These are phyloP conservation scores for Axis porcinus DNA, from an alignment of 2,113 vertebrate genomes.

Conservation along the genomic window DNA sequence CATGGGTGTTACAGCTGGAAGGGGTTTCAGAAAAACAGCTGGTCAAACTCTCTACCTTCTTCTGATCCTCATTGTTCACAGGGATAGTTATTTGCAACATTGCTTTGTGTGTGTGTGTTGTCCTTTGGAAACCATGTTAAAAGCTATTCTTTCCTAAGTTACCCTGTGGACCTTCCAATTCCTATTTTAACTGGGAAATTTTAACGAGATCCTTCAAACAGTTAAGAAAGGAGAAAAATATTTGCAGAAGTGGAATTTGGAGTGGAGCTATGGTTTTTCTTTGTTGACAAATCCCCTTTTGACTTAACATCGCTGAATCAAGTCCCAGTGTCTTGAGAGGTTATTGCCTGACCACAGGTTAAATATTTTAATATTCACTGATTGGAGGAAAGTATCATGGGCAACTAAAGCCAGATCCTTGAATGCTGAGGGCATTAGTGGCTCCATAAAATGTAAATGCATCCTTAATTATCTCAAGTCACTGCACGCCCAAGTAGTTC, in stretches of 20 bases:
- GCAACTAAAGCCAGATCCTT: slow-evolving; percentile 65
- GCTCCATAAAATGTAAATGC: slow-evolving; percentile 81
- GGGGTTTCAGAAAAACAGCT: not conserved
- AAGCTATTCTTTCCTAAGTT: not conserved
- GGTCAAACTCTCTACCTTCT: not conserved
- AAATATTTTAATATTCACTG: slow-evolving; percentile 81
- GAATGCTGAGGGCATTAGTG: slow-evolving; percentile 70
- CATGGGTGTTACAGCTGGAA: not conserved
- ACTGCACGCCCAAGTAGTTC: slow-evolving; percentile 76
- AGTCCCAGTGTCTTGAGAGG: slow-evolving; percentile 39
- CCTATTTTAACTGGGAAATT: slow-evolving; percentile 29
- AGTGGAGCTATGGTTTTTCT: slow-evolving; percentile 15
- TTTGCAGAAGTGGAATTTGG: not conserved
- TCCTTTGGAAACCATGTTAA: not conserved
- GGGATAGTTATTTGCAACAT: not conserved
- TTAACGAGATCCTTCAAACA: slow-evolving; percentile 29
- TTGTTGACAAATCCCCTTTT: slow-evolving; percentile 60
- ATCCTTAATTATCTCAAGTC: slow-evolving; percentile 83
- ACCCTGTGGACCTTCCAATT: not conserved
- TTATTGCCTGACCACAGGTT: slow-evolving; percentile 70
- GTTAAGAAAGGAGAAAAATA: not conserved
- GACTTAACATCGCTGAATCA: slow-evolving; percentile 42
- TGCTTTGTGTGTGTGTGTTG: not conserved
- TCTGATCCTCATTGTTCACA: slow-evolving; percentile 2
- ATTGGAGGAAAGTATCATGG: slow-evolving; percentile 62